These are phyloP conservation scores for Uropetala carovei DNA, from an alignment of 2,888 invertebrate species.

Conservation along the genomic window DNA sequence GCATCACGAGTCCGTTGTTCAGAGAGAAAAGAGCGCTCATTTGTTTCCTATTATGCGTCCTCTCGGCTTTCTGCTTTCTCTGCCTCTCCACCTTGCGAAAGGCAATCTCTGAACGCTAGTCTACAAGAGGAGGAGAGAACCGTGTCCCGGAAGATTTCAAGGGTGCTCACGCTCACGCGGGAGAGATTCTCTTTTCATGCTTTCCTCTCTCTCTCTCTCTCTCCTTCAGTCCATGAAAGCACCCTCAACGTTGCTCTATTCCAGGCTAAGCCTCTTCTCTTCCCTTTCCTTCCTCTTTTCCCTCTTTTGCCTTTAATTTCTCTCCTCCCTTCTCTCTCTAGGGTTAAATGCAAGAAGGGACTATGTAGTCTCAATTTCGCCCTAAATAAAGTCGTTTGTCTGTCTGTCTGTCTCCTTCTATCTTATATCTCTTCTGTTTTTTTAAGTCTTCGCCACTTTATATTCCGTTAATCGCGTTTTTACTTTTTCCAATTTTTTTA, in stretches of 20 bases:
- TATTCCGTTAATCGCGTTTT: too few relatives aligned
- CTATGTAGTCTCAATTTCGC: too few relatives aligned
- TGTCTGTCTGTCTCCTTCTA: too few relatives aligned
- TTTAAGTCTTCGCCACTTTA: too few relatives aligned
- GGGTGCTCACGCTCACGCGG: background rate
- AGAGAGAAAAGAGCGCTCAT: background rate
- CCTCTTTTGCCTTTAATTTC: too few relatives aligned
- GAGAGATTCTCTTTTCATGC: background rate
- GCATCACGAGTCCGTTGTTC: background rate
- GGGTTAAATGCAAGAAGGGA: too few relatives aligned
- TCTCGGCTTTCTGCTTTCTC: background rate
- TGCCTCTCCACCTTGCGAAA: background rate
- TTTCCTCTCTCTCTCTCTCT: background rate
- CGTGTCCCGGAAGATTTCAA: conserved; percentile 7
- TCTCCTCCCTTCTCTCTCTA: too few relatives aligned
- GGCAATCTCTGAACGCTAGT: background rate
- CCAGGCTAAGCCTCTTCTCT: background rate
- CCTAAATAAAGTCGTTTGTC: too few relatives aligned
- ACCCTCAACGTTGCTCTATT: background rate
- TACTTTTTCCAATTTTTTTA: too few relatives aligned
- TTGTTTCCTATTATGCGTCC: background rate
- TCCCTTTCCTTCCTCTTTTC: background rate
- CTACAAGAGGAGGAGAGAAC: background rate
- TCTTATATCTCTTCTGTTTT: too few relatives aligned
- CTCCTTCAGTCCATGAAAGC: background rate